Evolutionary conservation across 2,797 vertebrate genomes (phyloP), one percentile per base, ranked within the genome.

Genomic region (Serranus cabrilla): DNA sequence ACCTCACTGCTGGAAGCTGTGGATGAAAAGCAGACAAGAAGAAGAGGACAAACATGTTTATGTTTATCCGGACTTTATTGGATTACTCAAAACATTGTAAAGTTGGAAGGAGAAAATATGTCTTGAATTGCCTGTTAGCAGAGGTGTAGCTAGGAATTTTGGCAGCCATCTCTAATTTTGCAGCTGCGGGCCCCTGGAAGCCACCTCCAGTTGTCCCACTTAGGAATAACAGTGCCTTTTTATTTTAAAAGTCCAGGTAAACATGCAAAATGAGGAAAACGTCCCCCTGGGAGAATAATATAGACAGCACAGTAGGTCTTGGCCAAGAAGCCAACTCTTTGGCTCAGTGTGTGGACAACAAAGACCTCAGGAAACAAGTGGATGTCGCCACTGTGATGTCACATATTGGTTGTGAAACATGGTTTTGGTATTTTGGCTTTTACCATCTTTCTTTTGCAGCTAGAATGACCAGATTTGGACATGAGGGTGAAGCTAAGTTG

Each of bases 1-100:
- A 7, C 31, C 14, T 60, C 71, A 21, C 54, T 34, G 68, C 63
- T 80, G 65, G 47, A 68, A 73, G 78, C 74, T 73, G 60, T 11
- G 43, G 56, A 46, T 46, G 52, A 23, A 20, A 39, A 63, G 23
- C 40, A 75, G 39, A 61, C 18, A 40, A 37, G 43, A 8, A 31
- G 25, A 31, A 17, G 5, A 17, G 11, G 16, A 7, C 27, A 40
- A 45, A 54, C 42, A 27, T 43, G 71, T 52, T 68, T 43, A 10
- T 40, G 42, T 57, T 55, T 37, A 20, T 34, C 13, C 2, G 14
- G 39, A 39, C 20, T 73, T 69, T 20, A 47, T 8, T 16, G 4
- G 20, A 16, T 58, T 17, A 21, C 67, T 37, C 5, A 34, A 37
- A 54, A 54, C 50, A 43, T 10, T 7, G 20, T 14, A 18, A 64